These are phyloP conservation scores for Lycocerus yunnanus DNA, from an alignment of 2,888 invertebrate species.

Conservation along the genomic window DNA sequence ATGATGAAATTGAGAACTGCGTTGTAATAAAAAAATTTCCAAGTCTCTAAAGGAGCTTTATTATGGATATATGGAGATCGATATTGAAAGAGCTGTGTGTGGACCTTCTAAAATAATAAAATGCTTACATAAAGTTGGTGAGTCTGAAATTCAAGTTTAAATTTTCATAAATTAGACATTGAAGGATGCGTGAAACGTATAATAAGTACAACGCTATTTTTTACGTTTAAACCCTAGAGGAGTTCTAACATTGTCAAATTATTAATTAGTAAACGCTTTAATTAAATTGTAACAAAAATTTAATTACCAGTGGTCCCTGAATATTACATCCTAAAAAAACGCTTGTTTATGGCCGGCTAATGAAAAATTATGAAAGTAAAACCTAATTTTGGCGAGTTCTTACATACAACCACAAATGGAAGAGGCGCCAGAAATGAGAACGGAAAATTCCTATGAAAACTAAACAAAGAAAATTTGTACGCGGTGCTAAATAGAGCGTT, in stretches of 20 bases:
- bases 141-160: not conserved
- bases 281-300: not conserved
- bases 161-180: not conserved
- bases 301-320: not conserved
- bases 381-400: not conserved
- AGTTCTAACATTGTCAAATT: not conserved
- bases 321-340: not conserved
- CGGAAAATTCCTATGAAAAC: not conserved
- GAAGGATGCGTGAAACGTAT: not conserved
- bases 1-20: not conserved
- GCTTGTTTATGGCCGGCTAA: not conserved
- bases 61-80: not conserved
- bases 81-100: not conserved
- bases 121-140: not conserved
- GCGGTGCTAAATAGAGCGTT: not conserved
- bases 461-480: not conserved
- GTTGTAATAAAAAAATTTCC: not conserved
- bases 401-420: not conserved
- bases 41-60: not conserved
- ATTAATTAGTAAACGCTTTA: not conserved
- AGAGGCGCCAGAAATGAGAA: not conserved
- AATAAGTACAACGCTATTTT: not conserved
- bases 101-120: not conserved
- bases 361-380: not conserved
- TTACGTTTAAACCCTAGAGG: not conserved